phyloP scores from a whole-genome alignment of 2,113 vertebrate species.

The Pelodiscus sinensis region DNA sequence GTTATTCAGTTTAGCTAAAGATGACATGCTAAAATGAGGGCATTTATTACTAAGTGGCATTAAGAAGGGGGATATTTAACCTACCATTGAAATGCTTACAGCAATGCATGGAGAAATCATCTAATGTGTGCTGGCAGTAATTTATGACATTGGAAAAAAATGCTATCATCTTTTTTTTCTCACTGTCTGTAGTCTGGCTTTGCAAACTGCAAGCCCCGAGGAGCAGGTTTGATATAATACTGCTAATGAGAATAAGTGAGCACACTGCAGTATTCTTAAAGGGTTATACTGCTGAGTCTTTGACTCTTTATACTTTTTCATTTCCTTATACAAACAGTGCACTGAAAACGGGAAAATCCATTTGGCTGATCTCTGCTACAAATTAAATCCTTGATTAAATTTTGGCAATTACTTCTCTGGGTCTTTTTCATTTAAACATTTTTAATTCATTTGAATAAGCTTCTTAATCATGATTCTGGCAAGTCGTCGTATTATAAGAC shows the following conservation, averaged over 20 bases:
- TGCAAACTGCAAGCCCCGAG: conserved; percentile 63
- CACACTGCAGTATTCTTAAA: conserved; percentile 62
- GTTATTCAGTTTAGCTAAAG: conserved; percentile 65
- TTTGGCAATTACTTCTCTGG: conserved; percentile 81
- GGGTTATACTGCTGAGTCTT: conserved; percentile 70
- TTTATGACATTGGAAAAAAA: conserved; percentile 67
- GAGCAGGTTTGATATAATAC: conserved; percentile 68
- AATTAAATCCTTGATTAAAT: conserved; percentile 85
- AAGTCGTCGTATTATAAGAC: conserved; percentile 69
- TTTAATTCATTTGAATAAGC: conserved; percentile 82
- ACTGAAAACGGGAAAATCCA: conserved; percentile 78
- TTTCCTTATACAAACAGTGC: conserved; percentile 81
- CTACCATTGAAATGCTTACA: conserved; percentile 69
- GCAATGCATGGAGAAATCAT: conserved; percentile 62
- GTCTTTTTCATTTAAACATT: conserved; percentile 82
- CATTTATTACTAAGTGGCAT: conserved; percentile 70
- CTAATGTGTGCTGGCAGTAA: conserved; percentile 70
- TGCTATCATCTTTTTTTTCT: conserved; percentile 11
- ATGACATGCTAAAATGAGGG: conserved; percentile 60
- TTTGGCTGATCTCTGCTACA: conserved; percentile 77
- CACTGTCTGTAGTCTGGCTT: conserved; percentile 59
- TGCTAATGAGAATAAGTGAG: conserved; percentile 76
- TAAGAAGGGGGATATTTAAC: conserved; percentile 70
- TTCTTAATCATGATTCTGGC: conserved; percentile 81
- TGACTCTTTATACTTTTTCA: conserved; percentile 81